Evolutionary conservation across 2,113 vertebrate species (phyloP).

Genomic region (Brachyistius frenatus): DNA sequence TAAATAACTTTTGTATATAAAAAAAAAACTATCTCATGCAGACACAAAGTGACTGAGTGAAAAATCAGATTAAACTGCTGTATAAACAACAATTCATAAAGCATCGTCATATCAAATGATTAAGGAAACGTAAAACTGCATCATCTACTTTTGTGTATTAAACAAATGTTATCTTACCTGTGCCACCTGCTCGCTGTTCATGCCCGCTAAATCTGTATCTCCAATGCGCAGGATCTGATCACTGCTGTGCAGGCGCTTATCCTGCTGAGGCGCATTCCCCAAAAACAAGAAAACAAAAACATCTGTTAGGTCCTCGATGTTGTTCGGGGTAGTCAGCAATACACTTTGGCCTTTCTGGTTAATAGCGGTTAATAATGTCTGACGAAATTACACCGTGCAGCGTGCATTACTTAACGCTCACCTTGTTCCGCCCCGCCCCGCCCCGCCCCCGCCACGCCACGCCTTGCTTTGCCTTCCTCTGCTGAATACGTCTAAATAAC

Average conservation of each 20-base stretch:
- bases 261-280: constrained; percentile 73
- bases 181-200: constrained; percentile 95
- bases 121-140: not conserved
- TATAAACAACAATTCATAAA: constrained; percentile 6
- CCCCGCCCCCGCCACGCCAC: too few relatives aligned
- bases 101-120: not conserved
- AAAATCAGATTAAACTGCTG: not conserved
- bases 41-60: not conserved
- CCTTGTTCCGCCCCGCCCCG: too few relatives aligned
- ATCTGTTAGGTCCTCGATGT: too few relatives aligned
- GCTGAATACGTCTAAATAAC: too few relatives aligned
- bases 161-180: constrained; percentile 80
- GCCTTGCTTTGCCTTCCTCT: too few relatives aligned
- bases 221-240: constrained; percentile 95
- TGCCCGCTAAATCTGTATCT: constrained; percentile 90
- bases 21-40: not conserved
- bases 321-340: too few relatives aligned
- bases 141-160: not conserved
- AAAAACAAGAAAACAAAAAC: not conserved
- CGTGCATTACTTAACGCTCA: too few relatives aligned
- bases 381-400: too few relatives aligned
- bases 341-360: too few relatives aligned
- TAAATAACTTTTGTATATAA: not conserved
- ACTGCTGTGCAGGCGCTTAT: constrained; percentile 90
- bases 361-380: too few relatives aligned